phyloP scores from a whole-genome alignment of 2,797 vertebrate genomes.

The Myotis vivesi region DNA sequence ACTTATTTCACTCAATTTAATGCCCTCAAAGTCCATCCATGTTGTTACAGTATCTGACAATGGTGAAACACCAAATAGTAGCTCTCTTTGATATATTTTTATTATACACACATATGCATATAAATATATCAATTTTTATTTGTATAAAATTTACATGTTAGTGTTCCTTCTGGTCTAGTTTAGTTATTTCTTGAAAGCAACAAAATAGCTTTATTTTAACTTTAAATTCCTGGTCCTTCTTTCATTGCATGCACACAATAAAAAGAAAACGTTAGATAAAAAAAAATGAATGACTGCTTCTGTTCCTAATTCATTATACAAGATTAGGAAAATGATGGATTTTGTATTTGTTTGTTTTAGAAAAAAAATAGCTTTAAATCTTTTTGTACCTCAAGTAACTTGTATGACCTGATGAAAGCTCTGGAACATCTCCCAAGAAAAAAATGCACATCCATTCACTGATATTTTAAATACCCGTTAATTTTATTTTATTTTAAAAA shows the following conservation, averaged over 20 bases:
- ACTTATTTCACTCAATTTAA: background rate
- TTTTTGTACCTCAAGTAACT: background rate
- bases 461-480: no score
- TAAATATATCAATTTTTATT: background rate
- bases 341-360: background rate
- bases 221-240: background rate
- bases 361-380: background rate
- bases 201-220: background rate
- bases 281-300: background rate
- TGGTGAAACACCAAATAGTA: background rate
- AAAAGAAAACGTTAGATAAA: background rate
- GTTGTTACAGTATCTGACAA: background rate
- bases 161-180: background rate
- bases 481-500: no score
- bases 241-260: background rate
- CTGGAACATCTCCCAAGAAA: background rate
- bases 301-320: background rate
- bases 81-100: background rate
- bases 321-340: background rate
- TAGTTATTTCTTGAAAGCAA: background rate
- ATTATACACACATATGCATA: background rate
- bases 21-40: background rate
- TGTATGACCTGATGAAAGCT: background rate
- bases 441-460: background rate
- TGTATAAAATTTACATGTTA: background rate